These are phyloP conservation scores for Drosophila subpulchrella DNA, from an alignment of 1,140 invertebrate genomes.

Conservation along the genomic window DNA sequence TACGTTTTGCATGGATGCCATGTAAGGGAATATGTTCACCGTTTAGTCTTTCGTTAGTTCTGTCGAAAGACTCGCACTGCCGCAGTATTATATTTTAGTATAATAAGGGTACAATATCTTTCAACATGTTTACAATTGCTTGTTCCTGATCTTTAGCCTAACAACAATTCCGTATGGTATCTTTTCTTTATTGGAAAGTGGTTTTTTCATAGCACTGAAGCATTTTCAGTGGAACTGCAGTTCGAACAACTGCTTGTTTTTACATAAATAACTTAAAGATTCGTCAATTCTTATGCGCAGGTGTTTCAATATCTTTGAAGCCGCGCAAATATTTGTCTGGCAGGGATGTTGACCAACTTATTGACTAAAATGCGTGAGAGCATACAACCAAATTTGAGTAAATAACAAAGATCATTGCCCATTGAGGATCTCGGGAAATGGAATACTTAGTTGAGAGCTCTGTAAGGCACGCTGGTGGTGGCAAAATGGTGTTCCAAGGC, in stretches of 20 bases:
- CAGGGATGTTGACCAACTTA: neutral
- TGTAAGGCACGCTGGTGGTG: constrained; percentile 2
- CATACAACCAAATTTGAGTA: neutral
- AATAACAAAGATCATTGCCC: neutral
- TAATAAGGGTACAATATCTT: neutral
- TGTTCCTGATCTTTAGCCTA: neutral
- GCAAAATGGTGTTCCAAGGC: neutral
- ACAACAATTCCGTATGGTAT: neutral
- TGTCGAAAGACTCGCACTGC: neutral
- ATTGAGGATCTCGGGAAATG: constrained; percentile 11
- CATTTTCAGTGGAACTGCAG: neutral
- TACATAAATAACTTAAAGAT: neutral
- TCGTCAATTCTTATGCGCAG: neutral
- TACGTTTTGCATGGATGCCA: constrained; percentile 56
- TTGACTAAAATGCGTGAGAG: neutral
- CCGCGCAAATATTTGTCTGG: neutral
- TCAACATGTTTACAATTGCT: neutral
- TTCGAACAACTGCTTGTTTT: neutral
- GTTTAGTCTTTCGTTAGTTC: neutral
- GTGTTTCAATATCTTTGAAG: neutral
- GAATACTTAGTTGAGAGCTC: neutral
- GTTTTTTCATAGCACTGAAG: neutral
- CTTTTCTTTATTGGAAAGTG: neutral
- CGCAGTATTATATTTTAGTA: neutral
- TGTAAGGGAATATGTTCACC: constrained; percentile 14